phyloP scores from a whole-genome alignment of 2,888 invertebrate genomes.

The Eurois occulta region DNA sequence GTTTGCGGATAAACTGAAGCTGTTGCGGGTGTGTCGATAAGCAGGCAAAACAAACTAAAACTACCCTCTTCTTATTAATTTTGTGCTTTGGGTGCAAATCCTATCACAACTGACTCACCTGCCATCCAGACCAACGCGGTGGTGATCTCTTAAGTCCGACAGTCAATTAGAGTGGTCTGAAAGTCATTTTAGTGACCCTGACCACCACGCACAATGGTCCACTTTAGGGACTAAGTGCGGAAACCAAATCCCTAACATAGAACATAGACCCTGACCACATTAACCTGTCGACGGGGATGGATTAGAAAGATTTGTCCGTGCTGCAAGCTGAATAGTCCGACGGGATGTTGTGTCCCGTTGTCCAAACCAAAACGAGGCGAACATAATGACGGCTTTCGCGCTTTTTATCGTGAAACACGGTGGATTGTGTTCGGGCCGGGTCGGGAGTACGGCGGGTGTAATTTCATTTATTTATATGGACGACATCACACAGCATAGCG shows the following conservation, averaged over 20 bases:
- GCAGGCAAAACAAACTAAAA: not conserved
- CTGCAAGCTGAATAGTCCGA: not conserved
- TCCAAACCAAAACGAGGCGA: not conserved
- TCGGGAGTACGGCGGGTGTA: too few relatives aligned
- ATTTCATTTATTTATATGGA: too few relatives aligned
- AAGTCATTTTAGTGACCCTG: not conserved
- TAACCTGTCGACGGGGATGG: too few relatives aligned
- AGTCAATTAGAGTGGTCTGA: not conserved
- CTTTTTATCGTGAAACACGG: too few relatives aligned
- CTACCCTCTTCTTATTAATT: not conserved
- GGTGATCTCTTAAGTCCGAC: not conserved
- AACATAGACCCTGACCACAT: too few relatives aligned
- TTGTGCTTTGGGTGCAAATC: not conserved
- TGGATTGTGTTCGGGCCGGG: too few relatives aligned
- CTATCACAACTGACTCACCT: not conserved
- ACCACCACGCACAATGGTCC: too few relatives aligned
- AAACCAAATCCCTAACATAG: too few relatives aligned
- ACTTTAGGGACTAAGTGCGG: too few relatives aligned
- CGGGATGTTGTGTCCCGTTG: not conserved
- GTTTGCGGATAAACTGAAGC: not conserved
- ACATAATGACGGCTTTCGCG: too few relatives aligned
- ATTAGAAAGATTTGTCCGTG: too few relatives aligned
- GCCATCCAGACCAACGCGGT: not conserved
- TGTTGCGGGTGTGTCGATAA: not conserved
- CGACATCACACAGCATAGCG: too few relatives aligned